phyloP scores from a whole-genome alignment of 2,888 invertebrate species.

The Glaucopsyche alexis region DNA sequence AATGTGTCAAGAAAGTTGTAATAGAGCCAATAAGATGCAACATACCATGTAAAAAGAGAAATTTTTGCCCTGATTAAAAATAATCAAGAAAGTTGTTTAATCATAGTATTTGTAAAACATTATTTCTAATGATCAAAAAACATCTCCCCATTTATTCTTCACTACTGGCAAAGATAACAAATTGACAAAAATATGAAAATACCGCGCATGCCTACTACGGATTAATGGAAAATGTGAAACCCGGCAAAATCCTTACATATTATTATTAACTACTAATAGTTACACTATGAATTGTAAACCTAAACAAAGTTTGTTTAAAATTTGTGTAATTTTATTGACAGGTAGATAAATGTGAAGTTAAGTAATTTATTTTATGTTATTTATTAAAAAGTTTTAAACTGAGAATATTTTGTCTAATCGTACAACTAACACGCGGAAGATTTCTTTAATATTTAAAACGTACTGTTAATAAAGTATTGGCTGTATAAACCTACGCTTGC shows the following conservation, averaged over 20 bases:
- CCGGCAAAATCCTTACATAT: neutral
- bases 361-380: conserved; percentile 17
- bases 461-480: conserved; percentile 25
- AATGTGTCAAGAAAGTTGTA: neutral
- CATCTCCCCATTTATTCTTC: neutral
- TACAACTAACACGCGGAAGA: neutral
- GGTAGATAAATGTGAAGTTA: conserved; percentile 1
- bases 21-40: neutral
- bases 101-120: neutral
- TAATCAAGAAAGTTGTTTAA: neutral
- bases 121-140: neutral
- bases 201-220: neutral
- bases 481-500: conserved; percentile 32
- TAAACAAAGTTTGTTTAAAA: neutral
- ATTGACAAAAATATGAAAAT: neutral
- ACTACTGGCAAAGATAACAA: neutral
- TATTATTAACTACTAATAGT: neutral
- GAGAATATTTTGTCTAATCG: neutral
- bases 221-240: neutral
- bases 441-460: conserved; percentile 24
- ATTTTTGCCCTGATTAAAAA: too few species aligned
- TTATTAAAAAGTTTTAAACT: conserved; percentile 12
- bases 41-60: neutral
- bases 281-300: neutral
- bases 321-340: neutral